These are phyloP conservation scores for Sinonovacula constricta DNA, from an alignment of 1,140 invertebrate genomes.

Conservation along the genomic window DNA sequence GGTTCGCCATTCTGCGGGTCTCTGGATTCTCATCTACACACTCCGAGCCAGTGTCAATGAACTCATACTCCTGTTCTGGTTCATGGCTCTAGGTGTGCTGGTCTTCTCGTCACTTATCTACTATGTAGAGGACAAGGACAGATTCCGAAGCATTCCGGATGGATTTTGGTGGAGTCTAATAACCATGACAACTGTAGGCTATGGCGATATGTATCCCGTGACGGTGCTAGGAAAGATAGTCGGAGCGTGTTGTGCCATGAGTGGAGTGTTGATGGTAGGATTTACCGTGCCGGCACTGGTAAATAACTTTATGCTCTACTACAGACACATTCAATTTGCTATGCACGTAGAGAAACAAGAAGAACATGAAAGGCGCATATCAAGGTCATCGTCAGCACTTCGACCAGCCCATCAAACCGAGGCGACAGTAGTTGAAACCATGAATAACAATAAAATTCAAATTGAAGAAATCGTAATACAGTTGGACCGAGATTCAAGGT, in stretches of 20 bases:
- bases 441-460: no score
- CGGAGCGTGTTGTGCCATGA: conserved; percentile 88
- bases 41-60: conserved; percentile 98
- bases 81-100: conserved; percentile 98
- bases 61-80: conserved; percentile 98
- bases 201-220: conserved; percentile 66
- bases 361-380: no score
- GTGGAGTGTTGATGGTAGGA: conserved; percentile 98
- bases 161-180: conserved; percentile 80
- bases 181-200: conserved; percentile 80
- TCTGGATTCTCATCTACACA: conserved; percentile 98
- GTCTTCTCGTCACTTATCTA: conserved; percentile 96
- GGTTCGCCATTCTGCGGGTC: conserved; percentile 91
- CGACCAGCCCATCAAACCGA: no score
- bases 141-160: conserved; percentile 62
- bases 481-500: no score
- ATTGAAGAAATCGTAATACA: no score
- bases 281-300: conserved; percentile 44
- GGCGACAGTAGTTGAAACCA: no score
- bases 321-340: conserved; percentile 50
- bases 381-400: no score
- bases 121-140: conserved; percentile 81
- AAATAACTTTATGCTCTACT: conserved; percentile 49
- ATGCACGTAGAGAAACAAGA: conserved; percentile 32
- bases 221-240: conserved; percentile 66